Percentiles rank a stretch among this genome's conserved stretches.
Conservation (phyloP, 2,797 vertebrate species). For the Microctenopoma lineatum region DNA sequence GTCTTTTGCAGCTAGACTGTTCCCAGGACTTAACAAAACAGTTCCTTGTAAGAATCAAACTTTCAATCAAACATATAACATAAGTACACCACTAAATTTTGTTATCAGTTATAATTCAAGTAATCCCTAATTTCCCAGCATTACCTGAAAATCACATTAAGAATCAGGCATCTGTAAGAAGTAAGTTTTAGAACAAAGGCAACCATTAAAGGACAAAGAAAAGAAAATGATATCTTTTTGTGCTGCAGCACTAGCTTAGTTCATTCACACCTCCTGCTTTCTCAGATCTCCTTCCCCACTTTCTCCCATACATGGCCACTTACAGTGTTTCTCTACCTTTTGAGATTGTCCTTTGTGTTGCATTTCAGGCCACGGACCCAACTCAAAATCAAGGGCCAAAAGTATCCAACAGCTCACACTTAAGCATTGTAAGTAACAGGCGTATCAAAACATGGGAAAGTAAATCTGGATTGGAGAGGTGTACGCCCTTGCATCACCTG, state of each 20-base stretch:
- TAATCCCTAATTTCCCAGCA: slow-evolving; percentile 8
- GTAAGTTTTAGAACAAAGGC: slow-evolving; percentile 34
- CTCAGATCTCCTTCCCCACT: neutral
- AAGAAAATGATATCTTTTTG: slow-evolving; percentile 29
- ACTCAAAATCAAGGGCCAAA: slow-evolving; percentile 47
- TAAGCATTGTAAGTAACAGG: slow-evolving; percentile 65
- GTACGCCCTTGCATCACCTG: slow-evolving; percentile 40
- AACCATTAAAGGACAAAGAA: slow-evolving; percentile 20
- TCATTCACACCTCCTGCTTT: slow-evolving; percentile 21
- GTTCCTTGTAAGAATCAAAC: slow-evolving; percentile 12
- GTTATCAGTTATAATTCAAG: neutral
- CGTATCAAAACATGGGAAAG: slow-evolving; percentile 71
- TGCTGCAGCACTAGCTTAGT: slow-evolving; percentile 30
- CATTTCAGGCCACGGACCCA: slow-evolving; percentile 46
- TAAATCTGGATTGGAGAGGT: slow-evolving; percentile 67
- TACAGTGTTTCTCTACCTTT: slow-evolving; percentile 33
- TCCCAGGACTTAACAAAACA: slow-evolving; percentile 12
- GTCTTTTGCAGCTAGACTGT: slow-evolving; percentile 12
- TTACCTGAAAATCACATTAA: slow-evolving; percentile 17
- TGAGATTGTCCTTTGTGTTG: slow-evolving; percentile 46
- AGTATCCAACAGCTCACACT: slow-evolving; percentile 64
- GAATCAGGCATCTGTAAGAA: slow-evolving; percentile 20
- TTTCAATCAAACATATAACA: slow-evolving; percentile 20
- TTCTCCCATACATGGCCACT: slow-evolving; percentile 37
- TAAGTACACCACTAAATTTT: neutral